These are phyloP conservation scores for Gorilla gorilla DNA, from an alignment of 2,113 vertebrate species.

Conservation along the genomic window DNA sequence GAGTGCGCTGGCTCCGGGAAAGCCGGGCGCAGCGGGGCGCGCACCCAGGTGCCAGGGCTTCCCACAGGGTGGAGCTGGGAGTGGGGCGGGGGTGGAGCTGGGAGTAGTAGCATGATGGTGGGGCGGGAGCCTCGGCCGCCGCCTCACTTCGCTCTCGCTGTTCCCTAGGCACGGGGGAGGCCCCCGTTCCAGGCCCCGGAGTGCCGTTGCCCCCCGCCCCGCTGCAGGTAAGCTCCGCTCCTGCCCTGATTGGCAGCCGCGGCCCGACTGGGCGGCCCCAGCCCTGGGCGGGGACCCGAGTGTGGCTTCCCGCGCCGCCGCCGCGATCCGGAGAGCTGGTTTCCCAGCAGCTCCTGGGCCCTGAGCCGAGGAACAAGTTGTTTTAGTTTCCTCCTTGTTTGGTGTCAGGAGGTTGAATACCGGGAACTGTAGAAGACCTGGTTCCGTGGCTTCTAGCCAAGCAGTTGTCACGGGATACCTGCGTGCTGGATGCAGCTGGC, in stretches of 20 bases:
- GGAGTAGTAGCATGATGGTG: too few species aligned
- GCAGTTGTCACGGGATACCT: background rate
- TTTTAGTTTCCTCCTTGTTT: background rate
- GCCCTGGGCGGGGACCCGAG: rapidly evolving
- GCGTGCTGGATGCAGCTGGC: background rate
- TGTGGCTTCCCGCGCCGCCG: rapidly evolving
- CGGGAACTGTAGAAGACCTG: background rate
- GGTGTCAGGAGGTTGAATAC: rapidly evolving
- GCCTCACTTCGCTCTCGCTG: background rate
- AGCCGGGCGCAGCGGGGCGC: rapidly evolving
- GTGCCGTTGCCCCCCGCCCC: rapidly evolving
- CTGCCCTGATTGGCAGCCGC: too few species aligned
- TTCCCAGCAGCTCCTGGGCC: too few species aligned
- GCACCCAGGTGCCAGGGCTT: rapidly evolving
- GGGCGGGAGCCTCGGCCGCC: background rate
- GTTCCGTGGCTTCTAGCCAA: background rate
- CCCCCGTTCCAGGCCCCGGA: rapidly evolving
- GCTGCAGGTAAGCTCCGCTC: constrained; percentile 10
- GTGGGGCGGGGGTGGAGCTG: rapidly evolving
- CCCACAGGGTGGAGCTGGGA: background rate
- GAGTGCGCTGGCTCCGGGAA: rapidly evolving
- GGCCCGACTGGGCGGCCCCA: rapidly evolving
- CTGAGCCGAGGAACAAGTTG: rapidly evolving
- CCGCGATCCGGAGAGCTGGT: rapidly evolving
- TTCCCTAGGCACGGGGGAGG: background rate